phyloP scores from a whole-genome alignment of 2,888 invertebrate species.

The Drosophila antonietae region DNA sequence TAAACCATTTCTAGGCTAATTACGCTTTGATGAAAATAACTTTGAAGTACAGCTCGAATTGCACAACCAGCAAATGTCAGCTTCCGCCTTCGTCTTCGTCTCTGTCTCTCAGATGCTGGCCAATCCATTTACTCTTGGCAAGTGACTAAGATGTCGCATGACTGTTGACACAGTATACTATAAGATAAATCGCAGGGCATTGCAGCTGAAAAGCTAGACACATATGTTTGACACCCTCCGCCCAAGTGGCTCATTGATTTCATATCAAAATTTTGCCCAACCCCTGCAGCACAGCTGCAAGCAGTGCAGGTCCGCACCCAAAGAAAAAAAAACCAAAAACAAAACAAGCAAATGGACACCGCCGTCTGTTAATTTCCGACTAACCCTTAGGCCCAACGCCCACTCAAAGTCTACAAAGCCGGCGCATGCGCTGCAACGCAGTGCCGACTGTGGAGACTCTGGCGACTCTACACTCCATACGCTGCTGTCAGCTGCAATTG shows the following conservation, averaged over 20 bases:
- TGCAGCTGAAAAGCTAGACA: background rate
- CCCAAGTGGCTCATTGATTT: conserved; percentile 50
- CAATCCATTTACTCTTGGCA: conserved; percentile 24
- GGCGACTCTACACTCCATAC: conserved; percentile 33
- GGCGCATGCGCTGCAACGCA: conserved; percentile 59
- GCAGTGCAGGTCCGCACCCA: conserved; percentile 65
- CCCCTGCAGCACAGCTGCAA: conserved; percentile 35
- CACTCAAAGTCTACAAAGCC: conserved; percentile 20
- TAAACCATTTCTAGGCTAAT: conserved; percentile 14
- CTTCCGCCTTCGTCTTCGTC: background rate
- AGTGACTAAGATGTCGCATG: conserved; percentile 1
- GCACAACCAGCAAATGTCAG: conserved; percentile 20
- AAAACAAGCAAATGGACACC: conserved; percentile 12
- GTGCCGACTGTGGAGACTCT: background rate
- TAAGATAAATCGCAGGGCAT: background rate
- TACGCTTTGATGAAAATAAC: background rate
- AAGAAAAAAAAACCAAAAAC: background rate
- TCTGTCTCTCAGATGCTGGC: background rate
- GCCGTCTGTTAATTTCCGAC: conserved; percentile 61
- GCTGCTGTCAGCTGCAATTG: conserved; percentile 55
- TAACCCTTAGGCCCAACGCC: conserved; percentile 36
- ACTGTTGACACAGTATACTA: conserved; percentile 2
- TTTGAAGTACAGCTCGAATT: conserved; percentile 14
- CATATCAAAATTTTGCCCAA: conserved; percentile 37
- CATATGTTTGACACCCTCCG: conserved; percentile 12